Percentiles rank a stretch among this genome's conserved stretches.
Conservation (phyloP, 35 echinoderm and acorn worm genomes). For the Apostichopus japonicus region DNA sequence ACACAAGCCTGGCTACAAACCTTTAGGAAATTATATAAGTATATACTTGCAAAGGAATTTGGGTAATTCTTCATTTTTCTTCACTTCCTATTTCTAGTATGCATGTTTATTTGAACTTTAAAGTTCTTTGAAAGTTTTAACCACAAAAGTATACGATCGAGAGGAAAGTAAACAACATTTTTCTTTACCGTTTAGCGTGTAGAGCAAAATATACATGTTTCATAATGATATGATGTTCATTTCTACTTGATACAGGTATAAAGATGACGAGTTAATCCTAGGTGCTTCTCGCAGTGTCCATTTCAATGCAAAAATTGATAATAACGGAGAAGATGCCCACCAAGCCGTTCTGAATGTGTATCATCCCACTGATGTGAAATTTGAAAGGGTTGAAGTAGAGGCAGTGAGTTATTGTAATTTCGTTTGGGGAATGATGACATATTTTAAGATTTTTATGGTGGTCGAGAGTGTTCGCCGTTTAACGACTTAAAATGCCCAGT, state of each 20-base stretch:
- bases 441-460: neutral
- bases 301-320: constrained; percentile 21
- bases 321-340: constrained; percentile 49
- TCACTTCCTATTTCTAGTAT: too few species aligned
- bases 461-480: neutral
- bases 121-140: too few species aligned
- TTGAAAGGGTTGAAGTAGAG: constrained; percentile 27
- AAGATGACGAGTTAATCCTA: neutral
- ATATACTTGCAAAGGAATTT: too few species aligned
- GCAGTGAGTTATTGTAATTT: neutral
- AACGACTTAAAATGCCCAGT: constrained; percentile 14
- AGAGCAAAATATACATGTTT: too few species aligned
- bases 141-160: too few species aligned
- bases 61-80: too few species aligned
- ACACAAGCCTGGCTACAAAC: too few species aligned
- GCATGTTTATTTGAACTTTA: too few species aligned
- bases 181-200: too few species aligned
- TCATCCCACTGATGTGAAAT: constrained; percentile 37
- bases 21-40: too few species aligned
- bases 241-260: neutral
- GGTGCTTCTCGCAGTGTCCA: constrained; percentile 18
- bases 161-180: too few species aligned
- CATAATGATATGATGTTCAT: neutral
- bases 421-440: neutral
- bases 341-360: constrained; percentile 36